Evolutionary conservation across 2,888 invertebrate genomes (phyloP).

Genomic region (Microctonus brassicae): DNA sequence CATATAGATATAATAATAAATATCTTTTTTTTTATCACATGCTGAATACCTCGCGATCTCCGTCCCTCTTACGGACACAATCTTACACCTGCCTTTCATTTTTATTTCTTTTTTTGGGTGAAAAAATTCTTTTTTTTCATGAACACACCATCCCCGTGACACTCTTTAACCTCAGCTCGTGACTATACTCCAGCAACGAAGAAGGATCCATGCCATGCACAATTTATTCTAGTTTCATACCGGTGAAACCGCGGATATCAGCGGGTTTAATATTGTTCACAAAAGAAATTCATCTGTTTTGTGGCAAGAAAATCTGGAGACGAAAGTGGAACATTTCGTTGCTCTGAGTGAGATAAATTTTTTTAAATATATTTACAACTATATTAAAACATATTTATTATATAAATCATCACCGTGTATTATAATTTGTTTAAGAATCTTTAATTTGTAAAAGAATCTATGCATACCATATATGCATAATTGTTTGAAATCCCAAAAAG

Average conservation of each 20-base stretch:
- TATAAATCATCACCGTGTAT: not conserved
- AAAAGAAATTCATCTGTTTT: not conserved
- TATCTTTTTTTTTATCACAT: not conserved
- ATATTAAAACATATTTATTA: not conserved
- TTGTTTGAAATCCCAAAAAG: not conserved
- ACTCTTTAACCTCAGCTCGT: slow-evolving; percentile 14
- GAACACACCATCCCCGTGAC: slow-evolving; percentile 13
- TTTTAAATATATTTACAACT: not conserved
- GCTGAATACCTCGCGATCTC: not conserved
- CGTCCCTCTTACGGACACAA: slow-evolving; percentile 21
- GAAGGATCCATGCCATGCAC: slow-evolving; percentile 8
- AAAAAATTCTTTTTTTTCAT: not conserved
- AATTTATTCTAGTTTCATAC: not conserved
- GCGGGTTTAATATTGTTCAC: not conserved
- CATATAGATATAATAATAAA: not conserved
- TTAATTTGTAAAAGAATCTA: not conserved
- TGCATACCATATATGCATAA: not conserved
- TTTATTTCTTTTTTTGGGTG: not conserved
- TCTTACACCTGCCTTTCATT: slow-evolving; percentile 18
- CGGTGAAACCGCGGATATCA: not conserved
- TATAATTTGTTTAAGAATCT: too few relatives aligned
- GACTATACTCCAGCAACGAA: not conserved
- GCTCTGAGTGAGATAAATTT: not conserved
- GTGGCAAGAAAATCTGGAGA: slow-evolving; percentile 5
- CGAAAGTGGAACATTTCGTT: not conserved